Evolutionary conservation across 1,140 invertebrate species (phyloP).

Genomic region (Harlomillsia oculata): DNA sequence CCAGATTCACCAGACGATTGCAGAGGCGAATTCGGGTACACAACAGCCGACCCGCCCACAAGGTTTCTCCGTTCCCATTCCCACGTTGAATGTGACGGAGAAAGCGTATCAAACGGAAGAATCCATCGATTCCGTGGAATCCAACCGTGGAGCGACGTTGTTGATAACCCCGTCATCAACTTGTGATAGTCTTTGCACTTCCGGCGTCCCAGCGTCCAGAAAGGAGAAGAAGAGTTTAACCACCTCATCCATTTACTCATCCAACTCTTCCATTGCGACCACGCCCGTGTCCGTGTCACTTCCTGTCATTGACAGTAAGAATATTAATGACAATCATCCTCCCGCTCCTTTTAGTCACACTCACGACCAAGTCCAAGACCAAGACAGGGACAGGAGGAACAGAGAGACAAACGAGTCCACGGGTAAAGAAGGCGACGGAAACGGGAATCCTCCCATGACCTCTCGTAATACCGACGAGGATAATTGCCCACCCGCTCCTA

Average conservation of each 20-base stretch:
- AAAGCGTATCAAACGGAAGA: neutral
- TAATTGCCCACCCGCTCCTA: no score
- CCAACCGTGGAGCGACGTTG: neutral
- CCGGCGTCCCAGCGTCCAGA: neutral
- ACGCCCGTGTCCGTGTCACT: constrained; percentile 15
- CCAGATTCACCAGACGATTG: neutral
- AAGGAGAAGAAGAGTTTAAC: neutral
- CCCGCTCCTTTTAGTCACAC: no score
- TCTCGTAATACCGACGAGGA: no score
- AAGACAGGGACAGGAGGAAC: no score
- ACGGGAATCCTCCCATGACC: no score
- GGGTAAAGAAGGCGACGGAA: no score
- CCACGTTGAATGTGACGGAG: neutral
- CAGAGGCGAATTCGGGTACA: neutral
- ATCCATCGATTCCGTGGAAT: neutral
- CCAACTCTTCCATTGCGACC: neutral
- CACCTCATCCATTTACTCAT: neutral
- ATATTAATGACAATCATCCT: constrained; percentile 21
- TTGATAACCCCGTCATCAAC: neutral
- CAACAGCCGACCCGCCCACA: neutral
- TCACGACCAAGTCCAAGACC: no score
- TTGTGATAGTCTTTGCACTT: no score
- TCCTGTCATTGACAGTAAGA: constrained; percentile 25
- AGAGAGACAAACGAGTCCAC: no score
- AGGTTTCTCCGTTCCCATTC: constrained; percentile 15